phyloP scores from a whole-genome alignment of 2,113 vertebrate genomes.

The Nibea coibor region DNA sequence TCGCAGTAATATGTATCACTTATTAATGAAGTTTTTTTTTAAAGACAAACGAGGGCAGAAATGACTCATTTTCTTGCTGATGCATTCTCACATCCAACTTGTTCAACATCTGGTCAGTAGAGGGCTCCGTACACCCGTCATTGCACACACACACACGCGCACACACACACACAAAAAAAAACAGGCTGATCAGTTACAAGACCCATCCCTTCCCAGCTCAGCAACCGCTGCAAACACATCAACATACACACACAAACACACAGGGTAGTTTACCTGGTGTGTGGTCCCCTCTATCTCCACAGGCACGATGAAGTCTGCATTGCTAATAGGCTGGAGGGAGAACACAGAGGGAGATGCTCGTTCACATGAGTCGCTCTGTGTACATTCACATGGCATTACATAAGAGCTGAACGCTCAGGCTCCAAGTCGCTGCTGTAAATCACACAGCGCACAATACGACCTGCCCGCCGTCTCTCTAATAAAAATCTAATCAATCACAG shows the following conservation, averaged over 20 bases:
- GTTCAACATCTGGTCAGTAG: slow-evolving; percentile 69
- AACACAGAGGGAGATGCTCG: slow-evolving; percentile 60
- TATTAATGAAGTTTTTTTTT: slow-evolving; percentile 24
- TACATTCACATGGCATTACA: slow-evolving; percentile 74
- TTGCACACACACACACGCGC: background rate
- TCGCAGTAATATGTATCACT: background rate
- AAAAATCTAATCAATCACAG: background rate
- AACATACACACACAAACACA: slow-evolving; percentile 46
- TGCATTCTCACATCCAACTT: slow-evolving; percentile 14
- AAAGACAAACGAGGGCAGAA: slow-evolving; percentile 7
- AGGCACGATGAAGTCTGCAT: slow-evolving; percentile 95
- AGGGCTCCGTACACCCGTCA: slow-evolving; percentile 56
- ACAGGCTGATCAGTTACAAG: slow-evolving; percentile 48
- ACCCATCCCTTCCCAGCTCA: slow-evolving; percentile 73
- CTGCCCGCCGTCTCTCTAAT: background rate
- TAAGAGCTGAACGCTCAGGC: slow-evolving; percentile 46
- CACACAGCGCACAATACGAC: slow-evolving; percentile 13
- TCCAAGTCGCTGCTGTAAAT: slow-evolving; percentile 37
- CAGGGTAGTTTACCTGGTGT: slow-evolving; percentile 87
- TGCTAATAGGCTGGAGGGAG: slow-evolving; percentile 89
- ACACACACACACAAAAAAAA: background rate
- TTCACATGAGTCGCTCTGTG: slow-evolving; percentile 45
- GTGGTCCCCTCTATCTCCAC: slow-evolving; percentile 94
- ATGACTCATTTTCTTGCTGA: slow-evolving; percentile 38
- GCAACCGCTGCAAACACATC: slow-evolving; percentile 59